Conservation (phyloP, 2,888 invertebrate genomes). For the Chydorus sphaericus region DNA sequence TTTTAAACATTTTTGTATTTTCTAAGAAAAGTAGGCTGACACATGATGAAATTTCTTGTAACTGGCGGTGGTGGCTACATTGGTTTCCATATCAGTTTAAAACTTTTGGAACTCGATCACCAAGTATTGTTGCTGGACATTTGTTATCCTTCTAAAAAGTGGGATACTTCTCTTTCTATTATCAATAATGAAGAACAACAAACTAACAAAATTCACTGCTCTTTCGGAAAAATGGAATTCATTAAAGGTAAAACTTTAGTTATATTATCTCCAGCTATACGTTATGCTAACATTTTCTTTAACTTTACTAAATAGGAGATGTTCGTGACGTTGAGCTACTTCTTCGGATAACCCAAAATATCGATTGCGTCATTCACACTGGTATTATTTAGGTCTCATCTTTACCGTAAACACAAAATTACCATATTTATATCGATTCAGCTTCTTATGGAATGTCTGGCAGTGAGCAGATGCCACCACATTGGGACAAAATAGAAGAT, state of each 20-base stretch:
- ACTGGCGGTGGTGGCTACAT: conserved; percentile 32
- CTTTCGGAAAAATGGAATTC: conserved; percentile 15
- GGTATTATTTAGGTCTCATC: conserved; percentile 15
- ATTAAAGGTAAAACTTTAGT: conserved; percentile 22
- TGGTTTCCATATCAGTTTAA: conserved; percentile 28
- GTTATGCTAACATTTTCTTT: neutral
- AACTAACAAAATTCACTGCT: neutral
- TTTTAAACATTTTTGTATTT: too few relatives aligned
- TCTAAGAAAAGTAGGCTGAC: too few relatives aligned
- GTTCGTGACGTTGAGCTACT: conserved; percentile 24
- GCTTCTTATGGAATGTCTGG: conserved; percentile 35
- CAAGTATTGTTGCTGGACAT: conserved; percentile 28
- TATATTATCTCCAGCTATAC: neutral
- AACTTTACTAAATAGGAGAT: conserved; percentile 19
- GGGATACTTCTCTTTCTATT: conserved; percentile 13
- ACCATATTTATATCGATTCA: neutral
- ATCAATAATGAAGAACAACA: neutral
- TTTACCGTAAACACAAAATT: neutral
- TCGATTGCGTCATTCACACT: conserved; percentile 32
- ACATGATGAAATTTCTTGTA: conserved; percentile 21
- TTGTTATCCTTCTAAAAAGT: conserved; percentile 21
- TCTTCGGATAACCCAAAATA: conserved; percentile 23
- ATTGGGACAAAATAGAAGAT: conserved; percentile 25
- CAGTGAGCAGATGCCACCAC: conserved; percentile 26
- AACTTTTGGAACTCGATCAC: conserved; percentile 25